Base-by-base conservation (phyloP, 2,113 vertebrate species). In the Picathartes gymnocephalus region DNA sequence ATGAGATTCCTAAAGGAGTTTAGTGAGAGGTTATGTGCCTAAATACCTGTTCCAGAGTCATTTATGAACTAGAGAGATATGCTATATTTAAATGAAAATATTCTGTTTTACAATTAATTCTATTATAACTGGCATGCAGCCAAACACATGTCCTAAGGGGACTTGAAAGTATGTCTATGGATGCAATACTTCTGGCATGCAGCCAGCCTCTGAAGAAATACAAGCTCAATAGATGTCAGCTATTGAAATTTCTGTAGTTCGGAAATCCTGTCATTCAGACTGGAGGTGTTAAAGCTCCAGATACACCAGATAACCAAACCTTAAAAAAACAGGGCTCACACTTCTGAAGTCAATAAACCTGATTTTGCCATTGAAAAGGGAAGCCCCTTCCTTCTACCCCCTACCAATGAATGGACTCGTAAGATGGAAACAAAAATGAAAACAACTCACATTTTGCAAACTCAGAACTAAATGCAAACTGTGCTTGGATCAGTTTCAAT, bases 1-100 rank as follows among this genome's bases (percentile, higher is more conserved):
- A 92, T 74, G 69, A 88, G 72, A 81, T 92, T 88, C 80, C 93
- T 91, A 37, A 94, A 84, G 90, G 92, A 93, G 92, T 76, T 81
- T 88, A 93, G 24, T 28, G 45, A 90, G 60, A n/a, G 86, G 82
- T 86, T 91, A 92, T 13, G 15, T 40, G 37, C 56, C 65, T 90
- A 83, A 92, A 80, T 92, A 92, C 47, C 71, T 88, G 56, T 23
- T 86, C 51, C 76, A 92, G 35, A 81, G 47, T 76, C 1, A 91
- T 61, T 37, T 65, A 56, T 58, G 71, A 88, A 78, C 66, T 50
- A 79, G 33, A 79, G 1, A 9, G 76, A 70, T 80, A 60, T 8
- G 65, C 47, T 86, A 39, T 50, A 77, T 71, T 87, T 85, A 92
- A 95, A 89, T 42, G 37, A 95, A 81, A 95, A 88, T 39, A 56